phyloP scores from a whole-genome alignment of 2,113 vertebrate genomes.

The Genyomyrus donnyi region DNA sequence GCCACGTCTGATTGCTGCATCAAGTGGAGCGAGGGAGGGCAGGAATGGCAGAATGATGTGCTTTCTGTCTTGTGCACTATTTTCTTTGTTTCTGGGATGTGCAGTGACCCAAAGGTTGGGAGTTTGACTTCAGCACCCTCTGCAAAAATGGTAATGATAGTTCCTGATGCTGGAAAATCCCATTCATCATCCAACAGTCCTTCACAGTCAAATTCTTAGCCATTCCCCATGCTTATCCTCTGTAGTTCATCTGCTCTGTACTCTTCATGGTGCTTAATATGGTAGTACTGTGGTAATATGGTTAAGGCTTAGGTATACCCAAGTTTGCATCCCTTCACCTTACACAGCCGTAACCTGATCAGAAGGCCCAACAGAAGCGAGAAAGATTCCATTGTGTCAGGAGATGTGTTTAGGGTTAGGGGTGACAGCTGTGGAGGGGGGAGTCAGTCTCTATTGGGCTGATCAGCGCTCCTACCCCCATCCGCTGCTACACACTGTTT shows the following conservation, averaged over 20 bases:
- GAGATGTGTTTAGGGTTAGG: background rate
- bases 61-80: background rate
- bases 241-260: background rate
- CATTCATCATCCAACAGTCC: background rate
- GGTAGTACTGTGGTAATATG: background rate
- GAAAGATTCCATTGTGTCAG: background rate
- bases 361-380: background rate
- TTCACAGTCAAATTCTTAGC: background rate
- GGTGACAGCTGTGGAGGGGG: background rate
- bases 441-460: background rate
- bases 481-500: background rate
- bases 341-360: background rate
- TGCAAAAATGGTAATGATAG: background rate
- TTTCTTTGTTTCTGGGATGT: background rate
- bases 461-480: background rate
- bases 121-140: background rate
- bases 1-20: background rate
- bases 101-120: background rate
- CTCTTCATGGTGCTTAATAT: background rate
- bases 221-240: background rate
- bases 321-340: background rate
- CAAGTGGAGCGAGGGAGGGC: background rate
- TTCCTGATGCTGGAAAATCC: background rate
- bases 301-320: background rate
- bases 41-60: background rate